phyloP scores from a whole-genome alignment of 35 echinoderm and acorn worm genomes.

The Heliocidaris tuberculata region DNA sequence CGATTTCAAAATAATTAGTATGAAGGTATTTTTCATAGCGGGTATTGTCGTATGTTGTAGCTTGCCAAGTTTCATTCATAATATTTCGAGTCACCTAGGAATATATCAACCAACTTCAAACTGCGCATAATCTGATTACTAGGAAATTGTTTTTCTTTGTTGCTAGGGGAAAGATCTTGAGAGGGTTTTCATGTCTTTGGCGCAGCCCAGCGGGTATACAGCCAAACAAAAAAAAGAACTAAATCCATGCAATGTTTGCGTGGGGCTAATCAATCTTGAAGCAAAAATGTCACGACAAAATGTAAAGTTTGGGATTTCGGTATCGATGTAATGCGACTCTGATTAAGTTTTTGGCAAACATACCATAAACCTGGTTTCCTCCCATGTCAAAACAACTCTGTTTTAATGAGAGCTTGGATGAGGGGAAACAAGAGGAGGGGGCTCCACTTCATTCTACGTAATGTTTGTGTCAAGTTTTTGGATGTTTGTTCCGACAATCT shows the following conservation, averaged over 20 bases:
- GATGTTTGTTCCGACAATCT: not conserved
- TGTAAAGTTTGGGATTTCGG: not conserved
- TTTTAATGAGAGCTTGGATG: not conserved
- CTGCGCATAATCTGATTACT: not conserved
- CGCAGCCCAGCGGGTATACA: not conserved
- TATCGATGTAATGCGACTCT: not conserved
- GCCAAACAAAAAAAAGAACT: not conserved
- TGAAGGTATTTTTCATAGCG: no score
- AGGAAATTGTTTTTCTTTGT: not conserved
- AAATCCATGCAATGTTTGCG: not conserved
- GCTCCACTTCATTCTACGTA: not conserved
- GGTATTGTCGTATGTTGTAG: not conserved
- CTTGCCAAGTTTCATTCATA: not conserved
- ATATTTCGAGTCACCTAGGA: not conserved
- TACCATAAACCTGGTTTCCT: constrained; percentile 4
- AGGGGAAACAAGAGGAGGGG: not conserved
- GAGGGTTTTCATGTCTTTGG: not conserved
- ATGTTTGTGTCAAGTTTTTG: not conserved
- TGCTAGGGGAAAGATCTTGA: not conserved
- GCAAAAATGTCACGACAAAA: constrained; percentile 19
- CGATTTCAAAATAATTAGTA: no score
- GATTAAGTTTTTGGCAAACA: constrained; percentile 26
- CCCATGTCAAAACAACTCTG: not conserved
- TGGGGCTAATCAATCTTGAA: not conserved
- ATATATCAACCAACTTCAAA: not conserved